A percentile compares a stretch with the other conserved stretches of the same genome.
Evolutionary conservation across 2,888 invertebrate species (phyloP).

Genomic region (Agelastica alni): DNA sequence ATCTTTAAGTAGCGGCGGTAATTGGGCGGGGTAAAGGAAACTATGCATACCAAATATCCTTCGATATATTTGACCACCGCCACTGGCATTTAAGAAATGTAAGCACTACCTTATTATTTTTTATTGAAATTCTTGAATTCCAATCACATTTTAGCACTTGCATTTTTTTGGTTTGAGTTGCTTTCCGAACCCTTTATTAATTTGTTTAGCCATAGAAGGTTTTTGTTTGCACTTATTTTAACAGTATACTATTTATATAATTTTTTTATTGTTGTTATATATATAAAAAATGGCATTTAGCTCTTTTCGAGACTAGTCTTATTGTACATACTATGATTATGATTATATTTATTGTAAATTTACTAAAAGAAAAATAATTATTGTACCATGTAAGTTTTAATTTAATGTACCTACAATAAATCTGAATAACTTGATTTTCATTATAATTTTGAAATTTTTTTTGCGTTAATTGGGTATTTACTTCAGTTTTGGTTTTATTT

Average conservation of each 20-base stretch:
- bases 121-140: too few relatives aligned
- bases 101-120: too few relatives aligned
- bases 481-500: too few relatives aligned
- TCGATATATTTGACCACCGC: too few relatives aligned
- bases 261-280: not conserved
- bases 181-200: not conserved
- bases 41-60: too few relatives aligned
- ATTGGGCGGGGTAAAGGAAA: too few relatives aligned
- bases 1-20: too few relatives aligned
- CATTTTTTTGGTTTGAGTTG: not conserved
- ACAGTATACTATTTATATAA: not conserved
- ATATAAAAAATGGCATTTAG: constrained; percentile 2
- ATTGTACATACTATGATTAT: constrained; percentile 3
- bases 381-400: not conserved
- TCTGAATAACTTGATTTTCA: not conserved
- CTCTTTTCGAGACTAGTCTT: constrained; percentile 1
- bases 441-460: too few relatives aligned
- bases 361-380: not conserved
- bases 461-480: too few relatives aligned
- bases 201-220: not conserved
- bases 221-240: not conserved
- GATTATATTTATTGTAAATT: constrained; percentile 5
- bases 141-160: too few relatives aligned
- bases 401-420: too few relatives aligned
- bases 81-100: too few relatives aligned